Evolutionary conservation across 2,113 vertebrate genomes (phyloP).

Genomic region (Catagonus wagneri): DNA sequence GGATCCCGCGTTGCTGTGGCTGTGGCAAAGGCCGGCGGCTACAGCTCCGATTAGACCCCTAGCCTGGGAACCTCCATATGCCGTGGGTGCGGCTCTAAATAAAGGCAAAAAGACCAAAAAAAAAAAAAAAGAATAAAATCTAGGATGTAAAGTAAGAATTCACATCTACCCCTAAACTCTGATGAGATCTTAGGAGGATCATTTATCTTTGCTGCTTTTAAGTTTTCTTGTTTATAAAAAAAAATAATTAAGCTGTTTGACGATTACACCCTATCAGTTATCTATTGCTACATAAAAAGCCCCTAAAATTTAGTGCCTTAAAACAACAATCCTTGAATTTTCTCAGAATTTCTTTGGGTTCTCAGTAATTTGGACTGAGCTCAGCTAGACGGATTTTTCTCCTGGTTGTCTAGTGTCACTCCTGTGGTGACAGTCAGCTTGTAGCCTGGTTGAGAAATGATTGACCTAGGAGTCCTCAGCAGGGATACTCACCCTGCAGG

Average conservation of each 20-base stretch:
- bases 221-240: background rate
- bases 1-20: too few species aligned
- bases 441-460: background rate
- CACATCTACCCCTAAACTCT: background rate
- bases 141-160: background rate
- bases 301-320: background rate
- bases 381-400: background rate
- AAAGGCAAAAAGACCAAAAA: too few species aligned
- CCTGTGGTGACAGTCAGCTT: background rate
- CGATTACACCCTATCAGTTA: background rate
- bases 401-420: background rate
- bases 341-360: background rate
- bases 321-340: background rate
- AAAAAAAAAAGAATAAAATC: background rate
- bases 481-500: background rate
- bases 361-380: background rate
- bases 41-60: too few species aligned
- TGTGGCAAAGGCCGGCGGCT: too few species aligned
- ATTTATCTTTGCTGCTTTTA: background rate
- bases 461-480: background rate
- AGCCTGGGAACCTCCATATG: too few species aligned
- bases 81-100: too few species aligned
- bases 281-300: background rate
- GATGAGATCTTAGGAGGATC: background rate
- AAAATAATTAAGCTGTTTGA: constrained; percentile 9